Conservation (phyloP, 2,113 vertebrate genomes). For the Zootoca vivipara region DNA sequence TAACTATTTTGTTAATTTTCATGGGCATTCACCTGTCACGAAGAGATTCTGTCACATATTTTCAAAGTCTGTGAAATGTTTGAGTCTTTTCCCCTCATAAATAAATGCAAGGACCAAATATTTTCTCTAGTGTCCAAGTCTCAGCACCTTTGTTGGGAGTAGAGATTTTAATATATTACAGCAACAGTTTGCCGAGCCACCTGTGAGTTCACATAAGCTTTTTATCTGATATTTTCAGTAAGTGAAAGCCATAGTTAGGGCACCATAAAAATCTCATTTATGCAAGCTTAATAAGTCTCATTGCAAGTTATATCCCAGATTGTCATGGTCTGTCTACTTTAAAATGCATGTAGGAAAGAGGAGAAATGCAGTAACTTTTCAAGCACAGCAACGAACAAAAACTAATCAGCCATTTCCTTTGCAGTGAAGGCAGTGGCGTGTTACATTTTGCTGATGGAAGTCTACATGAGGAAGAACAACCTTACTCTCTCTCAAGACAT, state of each 20-base stretch:
- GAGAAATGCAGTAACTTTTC: background rate
- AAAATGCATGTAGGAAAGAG: slow-evolving; percentile 13
- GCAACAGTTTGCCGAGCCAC: slow-evolving; percentile 21
- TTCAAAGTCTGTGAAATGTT: background rate
- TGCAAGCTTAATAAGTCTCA: slow-evolving; percentile 36
- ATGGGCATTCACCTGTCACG: background rate
- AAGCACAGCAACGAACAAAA: slow-evolving; percentile 33
- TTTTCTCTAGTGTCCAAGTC: background rate
- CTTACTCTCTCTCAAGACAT: no score
- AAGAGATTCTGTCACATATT: slow-evolving; percentile 18
- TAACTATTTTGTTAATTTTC: background rate
- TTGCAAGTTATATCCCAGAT: slow-evolving; percentile 41
- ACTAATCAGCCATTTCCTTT: slow-evolving; percentile 34
- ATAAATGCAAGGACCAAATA: slow-evolving; percentile 29
- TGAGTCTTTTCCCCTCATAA: background rate
- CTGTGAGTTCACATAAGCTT: slow-evolving; percentile 43
- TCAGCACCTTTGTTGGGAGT: background rate
- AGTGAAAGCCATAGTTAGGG: slow-evolving; percentile 10
- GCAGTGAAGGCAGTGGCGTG: background rate
- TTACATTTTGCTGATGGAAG: slow-evolving; percentile 22
- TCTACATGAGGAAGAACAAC: slow-evolving; percentile 2
- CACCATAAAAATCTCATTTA: slow-evolving; percentile 61
- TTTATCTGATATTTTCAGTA: slow-evolving; percentile 53
- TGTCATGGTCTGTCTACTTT: slow-evolving; percentile 35
- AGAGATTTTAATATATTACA: slow-evolving; percentile 13